Conservation (phyloP, 2,888 invertebrate genomes). For the Eupithecia subfuscata region DNA sequence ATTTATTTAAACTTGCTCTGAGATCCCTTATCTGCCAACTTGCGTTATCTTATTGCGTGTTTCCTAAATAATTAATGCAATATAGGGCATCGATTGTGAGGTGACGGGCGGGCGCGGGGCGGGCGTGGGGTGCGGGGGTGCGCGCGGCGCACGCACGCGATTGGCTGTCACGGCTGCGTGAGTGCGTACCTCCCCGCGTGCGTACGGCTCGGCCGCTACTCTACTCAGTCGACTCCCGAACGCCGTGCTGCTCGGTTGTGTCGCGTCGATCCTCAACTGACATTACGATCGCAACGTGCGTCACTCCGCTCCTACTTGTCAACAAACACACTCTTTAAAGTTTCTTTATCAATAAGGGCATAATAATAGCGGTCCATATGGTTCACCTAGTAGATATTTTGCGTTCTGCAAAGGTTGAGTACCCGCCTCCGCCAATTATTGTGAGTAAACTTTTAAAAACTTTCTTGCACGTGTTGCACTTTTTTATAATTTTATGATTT, state of each 20-base stretch:
- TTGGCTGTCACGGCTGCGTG: conserved; percentile 81
- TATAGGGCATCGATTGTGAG: conserved; percentile 85
- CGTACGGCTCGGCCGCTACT: conserved; percentile 73
- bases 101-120: conserved; percentile 77
- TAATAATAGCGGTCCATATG: conserved; percentile 87
- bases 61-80: conserved; percentile 85
- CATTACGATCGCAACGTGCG: conserved; percentile 67
- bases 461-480: conserved; percentile 42
- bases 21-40: conserved; percentile 83
- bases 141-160: conserved; percentile 83
- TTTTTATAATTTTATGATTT: conserved; percentile 14
- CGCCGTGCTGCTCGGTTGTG: conserved; percentile 66
- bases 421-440: conserved; percentile 88
- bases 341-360: conserved; percentile 70
- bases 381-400: conserved; percentile 92
- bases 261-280: conserved; percentile 50
- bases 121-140: conserved; percentile 75
- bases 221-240: conserved; percentile 73
- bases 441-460: conserved; percentile 84
- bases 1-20: conserved; percentile 77
- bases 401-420: conserved; percentile 91
- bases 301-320: conserved; percentile 64
- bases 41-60: conserved; percentile 85
- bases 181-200: conserved; percentile 83
- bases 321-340: conserved; percentile 54